Conservation (phyloP, 2,113 vertebrate species). For the Oryzias curvinotus region DNA sequence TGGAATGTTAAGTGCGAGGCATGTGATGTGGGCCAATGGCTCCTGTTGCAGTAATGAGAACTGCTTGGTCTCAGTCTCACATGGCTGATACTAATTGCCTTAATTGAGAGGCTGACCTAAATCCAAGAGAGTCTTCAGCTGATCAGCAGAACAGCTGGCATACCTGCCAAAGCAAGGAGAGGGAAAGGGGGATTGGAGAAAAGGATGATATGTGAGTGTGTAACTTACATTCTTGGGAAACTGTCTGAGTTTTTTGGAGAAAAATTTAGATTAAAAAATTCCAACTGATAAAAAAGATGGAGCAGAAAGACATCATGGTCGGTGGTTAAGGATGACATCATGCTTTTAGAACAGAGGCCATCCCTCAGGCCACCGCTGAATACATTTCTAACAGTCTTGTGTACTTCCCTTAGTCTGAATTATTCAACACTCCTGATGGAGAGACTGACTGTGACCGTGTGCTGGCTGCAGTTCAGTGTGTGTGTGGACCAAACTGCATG, state of each 20-base stretch:
- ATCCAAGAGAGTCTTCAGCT: slow-evolving; percentile 52
- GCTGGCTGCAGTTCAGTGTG: slow-evolving; percentile 14
- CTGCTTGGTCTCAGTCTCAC: slow-evolving; percentile 39
- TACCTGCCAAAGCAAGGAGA: slow-evolving; percentile 37
- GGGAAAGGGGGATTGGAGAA: neutral
- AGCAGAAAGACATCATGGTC: slow-evolving; percentile 25
- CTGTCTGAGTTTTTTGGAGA: no score
- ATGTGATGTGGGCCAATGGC: slow-evolving; percentile 47
- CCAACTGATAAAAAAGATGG: slow-evolving; percentile 23
- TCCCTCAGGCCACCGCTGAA: slow-evolving; percentile 62
- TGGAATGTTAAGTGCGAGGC: slow-evolving; percentile 45
- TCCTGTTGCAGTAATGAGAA: slow-evolving; percentile 65
- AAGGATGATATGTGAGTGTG: slow-evolving; percentile 15
- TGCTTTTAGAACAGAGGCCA: slow-evolving; percentile 69
- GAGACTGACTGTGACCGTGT: slow-evolving; percentile 51
- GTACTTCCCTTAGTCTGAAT: slow-evolving; percentile 70
- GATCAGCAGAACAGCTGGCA: slow-evolving; percentile 66
- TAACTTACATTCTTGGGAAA: no score
- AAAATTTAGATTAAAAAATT: no score
- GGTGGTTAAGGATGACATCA: slow-evolving; percentile 66
- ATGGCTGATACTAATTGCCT: slow-evolving; percentile 65
- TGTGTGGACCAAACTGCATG: slow-evolving; percentile 17
- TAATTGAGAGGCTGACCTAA: slow-evolving; percentile 72
- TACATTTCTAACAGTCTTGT: slow-evolving; percentile 67
- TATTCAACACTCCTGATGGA: slow-evolving; percentile 72